These are phyloP conservation scores for Fopius arisanus DNA, from an alignment of 1,140 invertebrate species.

Conservation along the genomic window DNA sequence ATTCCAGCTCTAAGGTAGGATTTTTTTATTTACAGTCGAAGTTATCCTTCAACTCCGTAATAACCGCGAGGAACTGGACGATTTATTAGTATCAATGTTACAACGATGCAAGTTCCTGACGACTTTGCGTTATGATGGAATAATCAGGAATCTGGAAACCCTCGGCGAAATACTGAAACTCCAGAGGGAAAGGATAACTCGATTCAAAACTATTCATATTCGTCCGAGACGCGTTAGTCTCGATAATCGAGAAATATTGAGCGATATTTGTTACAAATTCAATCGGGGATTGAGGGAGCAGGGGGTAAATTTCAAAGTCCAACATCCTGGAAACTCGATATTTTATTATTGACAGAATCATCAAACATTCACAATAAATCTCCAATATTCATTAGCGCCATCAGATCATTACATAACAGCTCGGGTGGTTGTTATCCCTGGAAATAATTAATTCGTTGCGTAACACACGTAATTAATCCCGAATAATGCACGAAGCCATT, in stretches of 20 bases:
- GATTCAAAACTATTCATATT: conserved; percentile 57
- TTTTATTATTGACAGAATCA: not conserved
- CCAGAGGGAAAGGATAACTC: conserved; percentile 52
- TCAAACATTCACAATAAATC: not conserved
- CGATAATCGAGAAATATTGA: conserved; percentile 47
- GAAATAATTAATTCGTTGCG: too few relatives aligned
- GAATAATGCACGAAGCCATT: too few relatives aligned
- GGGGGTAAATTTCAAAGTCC: conserved; percentile 57
- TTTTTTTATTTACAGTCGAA: conserved; percentile 44
- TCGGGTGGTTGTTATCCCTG: too few relatives aligned
- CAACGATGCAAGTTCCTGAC: conserved; percentile 54
- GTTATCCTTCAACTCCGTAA: conserved; percentile 60
- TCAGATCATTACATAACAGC: too few relatives aligned
- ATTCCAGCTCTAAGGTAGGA: too few relatives aligned
- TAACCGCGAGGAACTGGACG: conserved; percentile 60
- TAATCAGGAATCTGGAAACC: conserved; percentile 57
- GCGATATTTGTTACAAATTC: conserved; percentile 53
- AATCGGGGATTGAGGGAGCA: conserved; percentile 52
- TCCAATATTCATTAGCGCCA: too few relatives aligned
- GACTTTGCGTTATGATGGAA: conserved; percentile 60
- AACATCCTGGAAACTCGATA: conserved; percentile 34
- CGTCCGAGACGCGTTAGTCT: conserved; percentile 54
- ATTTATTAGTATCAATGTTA: conserved; percentile 58
- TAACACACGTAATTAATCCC: too few relatives aligned
- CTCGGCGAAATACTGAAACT: conserved; percentile 59